Conservation (phyloP, 2,113 vertebrate genomes). For the Rutilus rutilus region DNA sequence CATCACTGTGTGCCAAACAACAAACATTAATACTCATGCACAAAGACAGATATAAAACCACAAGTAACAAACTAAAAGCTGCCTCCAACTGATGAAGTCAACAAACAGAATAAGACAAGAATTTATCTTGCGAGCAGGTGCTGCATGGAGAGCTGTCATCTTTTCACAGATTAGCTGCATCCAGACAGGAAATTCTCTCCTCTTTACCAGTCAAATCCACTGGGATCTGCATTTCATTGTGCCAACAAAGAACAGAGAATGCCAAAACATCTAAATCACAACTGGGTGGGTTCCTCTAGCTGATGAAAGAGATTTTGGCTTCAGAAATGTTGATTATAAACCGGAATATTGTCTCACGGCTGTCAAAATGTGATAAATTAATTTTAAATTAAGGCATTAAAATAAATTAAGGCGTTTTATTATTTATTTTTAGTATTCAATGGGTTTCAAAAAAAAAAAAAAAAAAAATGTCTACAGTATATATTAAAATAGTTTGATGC, state of each 20-base stretch:
- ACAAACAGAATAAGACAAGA: slow-evolving; percentile 31
- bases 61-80: slow-evolving; percentile 30
- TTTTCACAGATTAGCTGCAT: slow-evolving; percentile 55
- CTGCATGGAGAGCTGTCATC: slow-evolving; percentile 32
- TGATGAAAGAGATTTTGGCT: slow-evolving; percentile 9
- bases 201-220: slow-evolving; percentile 74
- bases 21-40: slow-evolving; percentile 37
- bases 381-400: too few species aligned
- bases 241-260: slow-evolving; percentile 70
- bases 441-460: too few species aligned
- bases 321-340: slow-evolving; percentile 1
- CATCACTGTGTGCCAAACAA: neutral
- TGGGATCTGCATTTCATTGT: slow-evolving; percentile 62
- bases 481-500: neutral
- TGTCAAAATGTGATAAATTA: slow-evolving; percentile 1
- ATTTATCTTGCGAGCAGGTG: slow-evolving; percentile 26
- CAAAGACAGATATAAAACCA: slow-evolving; percentile 23
- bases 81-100: slow-evolving; percentile 31
- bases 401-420: too few species aligned
- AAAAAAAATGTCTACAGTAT: neutral
- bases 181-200: slow-evolving; percentile 66
- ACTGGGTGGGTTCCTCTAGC: neutral
- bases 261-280: slow-evolving; percentile 59
- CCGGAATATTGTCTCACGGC: neutral
- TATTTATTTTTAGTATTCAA: too few species aligned